These are phyloP conservation scores for human DNA, from an alignment of 2,113 vertebrate genomes.

Conservation along the genomic window GRCh38 chr7:3587501-3588000, in stretches of 20 bases:
- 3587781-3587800: background rate
- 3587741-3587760: background rate
- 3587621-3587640: background rate
- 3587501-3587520: background rate
- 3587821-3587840: background rate
- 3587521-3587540: fast-evolving
- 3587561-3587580: background rate
- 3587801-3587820: fast-evolving
- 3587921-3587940: conserved; percentile 50
- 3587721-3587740: background rate
- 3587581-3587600: background rate
- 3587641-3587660: background rate
- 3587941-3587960: conserved; percentile 67
- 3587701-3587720: background rate
- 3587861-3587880: background rate
- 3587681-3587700: background rate
- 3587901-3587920: conserved; percentile 30
- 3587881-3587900: background rate
- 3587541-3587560: background rate
- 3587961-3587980: conserved; percentile 57
- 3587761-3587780: fast-evolving
- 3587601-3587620: fast-evolving
- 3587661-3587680: background rate
- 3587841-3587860: background rate
- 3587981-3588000: conserved; percentile 41